Percentiles rank a stretch among this genome's conserved stretches.
Conservation (phyloP, 2,797 vertebrate species). For the Anableps anableps region DNA sequence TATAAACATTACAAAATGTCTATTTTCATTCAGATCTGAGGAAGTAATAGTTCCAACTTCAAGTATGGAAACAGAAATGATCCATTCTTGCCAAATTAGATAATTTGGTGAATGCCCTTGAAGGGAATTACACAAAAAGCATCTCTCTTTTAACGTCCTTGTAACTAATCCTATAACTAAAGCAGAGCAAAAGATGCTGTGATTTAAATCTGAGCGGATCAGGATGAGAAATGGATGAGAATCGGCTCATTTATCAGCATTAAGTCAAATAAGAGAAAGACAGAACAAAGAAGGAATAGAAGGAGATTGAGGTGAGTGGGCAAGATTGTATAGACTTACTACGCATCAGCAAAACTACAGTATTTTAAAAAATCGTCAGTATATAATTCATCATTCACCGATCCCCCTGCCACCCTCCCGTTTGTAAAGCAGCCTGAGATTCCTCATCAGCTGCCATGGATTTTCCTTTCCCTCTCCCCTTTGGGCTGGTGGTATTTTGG, state of each 20-base stretch:
- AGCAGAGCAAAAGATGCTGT: conserved; percentile 26
- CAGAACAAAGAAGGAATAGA: conserved; percentile 34
- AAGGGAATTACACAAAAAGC: conserved; percentile 6
- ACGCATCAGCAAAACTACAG: conserved; percentile 43
- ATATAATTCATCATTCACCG: conserved; percentile 45
- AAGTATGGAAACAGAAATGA: conserved; percentile 4
- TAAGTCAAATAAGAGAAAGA: conserved; percentile 68
- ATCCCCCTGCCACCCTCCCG: conserved; percentile 39
- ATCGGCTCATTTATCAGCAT: conserved; percentile 73
- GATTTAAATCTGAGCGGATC: conserved; percentile 47
- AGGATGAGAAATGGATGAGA: conserved; percentile 62
- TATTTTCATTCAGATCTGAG: conserved; percentile 9
- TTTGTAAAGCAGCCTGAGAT: conserved; percentile 8
- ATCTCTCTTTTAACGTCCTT: conserved; percentile 35
- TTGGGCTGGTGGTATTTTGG: conserved; percentile 23
- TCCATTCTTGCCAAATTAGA: background rate
- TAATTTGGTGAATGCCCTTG: conserved; percentile 23
- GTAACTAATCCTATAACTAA: conserved; percentile 28
- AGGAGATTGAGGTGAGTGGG: conserved; percentile 18
- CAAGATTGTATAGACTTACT: conserved; percentile 28
- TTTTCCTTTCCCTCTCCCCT: conserved; percentile 30
- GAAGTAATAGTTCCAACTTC: background rate
- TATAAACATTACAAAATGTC: background rate
- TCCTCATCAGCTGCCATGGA: conserved; percentile 18
- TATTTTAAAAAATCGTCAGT: conserved; percentile 64